Evolutionary conservation across 1,140 invertebrate species (phyloP).

Genomic region (Heliconius hewitsoni): DNA sequence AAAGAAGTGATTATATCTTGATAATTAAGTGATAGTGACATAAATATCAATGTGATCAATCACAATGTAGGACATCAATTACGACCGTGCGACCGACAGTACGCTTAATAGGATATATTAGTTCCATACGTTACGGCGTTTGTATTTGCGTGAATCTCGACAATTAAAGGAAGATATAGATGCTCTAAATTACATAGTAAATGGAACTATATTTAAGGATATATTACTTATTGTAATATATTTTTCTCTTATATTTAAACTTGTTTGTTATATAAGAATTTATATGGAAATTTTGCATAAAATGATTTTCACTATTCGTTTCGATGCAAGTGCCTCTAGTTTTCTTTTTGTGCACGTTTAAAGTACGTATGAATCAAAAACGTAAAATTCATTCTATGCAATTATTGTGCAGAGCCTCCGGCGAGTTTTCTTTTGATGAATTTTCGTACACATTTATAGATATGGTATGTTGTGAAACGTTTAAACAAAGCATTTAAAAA

Average conservation of each 20-base stretch:
- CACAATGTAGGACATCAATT: background rate
- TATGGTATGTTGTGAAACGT: background rate
- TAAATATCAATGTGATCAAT: background rate
- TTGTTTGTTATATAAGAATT: too few species aligned
- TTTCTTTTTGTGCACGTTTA: background rate
- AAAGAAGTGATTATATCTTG: background rate
- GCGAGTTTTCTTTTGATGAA: constrained; percentile 15
- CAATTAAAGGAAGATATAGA: background rate
- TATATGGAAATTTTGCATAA: too few species aligned
- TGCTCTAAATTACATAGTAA: background rate
- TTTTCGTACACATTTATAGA: background rate
- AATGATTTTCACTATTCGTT: background rate
- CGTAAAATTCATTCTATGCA: constrained; percentile 17
- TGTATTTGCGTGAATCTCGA: background rate
- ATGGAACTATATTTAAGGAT: background rate
- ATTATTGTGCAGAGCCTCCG: constrained; percentile 9
- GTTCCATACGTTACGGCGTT: background rate
- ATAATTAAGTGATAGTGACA: background rate
- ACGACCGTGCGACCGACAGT: background rate
- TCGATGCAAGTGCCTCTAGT: background rate
- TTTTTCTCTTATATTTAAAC: background rate
- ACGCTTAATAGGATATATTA: background rate
- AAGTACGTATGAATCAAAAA: background rate
- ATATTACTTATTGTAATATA: background rate
- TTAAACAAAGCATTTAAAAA: too few species aligned